Base-by-base conservation (phyloP, 2,888 invertebrate species). In the Panorpa germanica region DNA sequence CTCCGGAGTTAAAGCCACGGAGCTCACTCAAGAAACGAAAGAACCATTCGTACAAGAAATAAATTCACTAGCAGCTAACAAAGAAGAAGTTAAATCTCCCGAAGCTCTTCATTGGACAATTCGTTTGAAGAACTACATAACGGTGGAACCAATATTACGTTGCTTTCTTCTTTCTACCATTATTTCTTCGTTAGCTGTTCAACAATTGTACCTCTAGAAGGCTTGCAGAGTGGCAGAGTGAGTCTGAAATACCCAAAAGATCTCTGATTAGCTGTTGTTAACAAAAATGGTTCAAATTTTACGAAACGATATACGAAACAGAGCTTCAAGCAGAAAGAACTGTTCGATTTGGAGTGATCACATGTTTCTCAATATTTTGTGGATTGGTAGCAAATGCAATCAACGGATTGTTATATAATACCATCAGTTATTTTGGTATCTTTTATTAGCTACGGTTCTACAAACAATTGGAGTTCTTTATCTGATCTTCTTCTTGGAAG, bases 261-360 rank as follows among this genome's bases (percentile, higher is more conserved):
- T 10, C 45, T 65, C 26, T 69, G 69, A 41, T 45, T 49, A 5
- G 47, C 49, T 21, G 50, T 58, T 2, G 44, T 57, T n/a, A 39
- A 43, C 14, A 57, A 53, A 11, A 39, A 32, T 7, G 39, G 41
- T 31, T 49, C 52, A 19, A 58, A 54, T 33, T 41, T 45, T 3
- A 54, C 53, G 0, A 37, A 39, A n/a, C n/a, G n/a, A n/a, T n/a
- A 3, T 49, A 63, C 29, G 62, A 59, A 27, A 37, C 42, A 3
- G 44, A 49, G 36, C 53, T 64, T 3, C 56, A 60, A 35, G 44
- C 42, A 32, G 39, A 60, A 27, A 54, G 70, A 15, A 71, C 70
- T 2, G 56, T 70, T 27, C 53, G 70, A 41, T 56, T 70, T 25
- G 71, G 70, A n/a, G 57, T 68, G 9, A 61, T 59, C 29, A 51